A percentile compares a stretch with the other conserved stretches of the same genome.
phyloP scores from a whole-genome alignment of 2,888 invertebrate species.

The Stenotaenia linearis region DNA sequence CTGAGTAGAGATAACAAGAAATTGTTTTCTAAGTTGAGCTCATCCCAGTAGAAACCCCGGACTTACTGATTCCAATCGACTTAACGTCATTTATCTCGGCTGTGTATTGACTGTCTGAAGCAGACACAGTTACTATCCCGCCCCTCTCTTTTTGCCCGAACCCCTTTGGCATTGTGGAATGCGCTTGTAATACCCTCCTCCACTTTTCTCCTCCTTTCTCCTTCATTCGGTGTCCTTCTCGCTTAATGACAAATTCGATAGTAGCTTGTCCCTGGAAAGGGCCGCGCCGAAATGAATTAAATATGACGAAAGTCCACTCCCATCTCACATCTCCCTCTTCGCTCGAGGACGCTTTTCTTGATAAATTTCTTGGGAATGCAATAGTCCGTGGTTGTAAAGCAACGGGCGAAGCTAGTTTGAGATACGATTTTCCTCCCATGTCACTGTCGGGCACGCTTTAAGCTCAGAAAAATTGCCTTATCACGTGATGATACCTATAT shows the following conservation, averaged over 20 bases:
- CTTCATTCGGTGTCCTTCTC: constrained; percentile 39
- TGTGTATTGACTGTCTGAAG: constrained; percentile 18
- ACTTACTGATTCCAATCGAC: constrained; percentile 4
- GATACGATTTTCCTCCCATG: neutral
- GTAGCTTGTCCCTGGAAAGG: constrained; percentile 30
- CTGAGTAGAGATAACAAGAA: neutral
- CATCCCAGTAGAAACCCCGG: neutral
- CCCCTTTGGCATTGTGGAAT: neutral
- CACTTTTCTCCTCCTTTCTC: constrained; percentile 41
- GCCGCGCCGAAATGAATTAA: constrained; percentile 29
- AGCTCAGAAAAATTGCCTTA: constrained; percentile 22
- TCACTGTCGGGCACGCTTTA: constrained; percentile 1
- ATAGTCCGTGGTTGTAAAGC: constrained; percentile 21
- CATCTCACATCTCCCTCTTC: constrained; percentile 36
- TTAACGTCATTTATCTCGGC: constrained; percentile 23
- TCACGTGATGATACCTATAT: constrained; percentile 24
- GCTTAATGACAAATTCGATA: constrained; percentile 34
- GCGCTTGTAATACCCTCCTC: neutral
- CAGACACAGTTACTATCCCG: constrained; percentile 14
- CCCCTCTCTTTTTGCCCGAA: constrained; percentile 3
- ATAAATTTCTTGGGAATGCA: constrained; percentile 31
- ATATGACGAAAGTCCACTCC: constrained; percentile 33
- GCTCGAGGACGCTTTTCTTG: constrained; percentile 31
- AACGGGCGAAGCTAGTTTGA: neutral
- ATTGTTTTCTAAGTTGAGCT: neutral